Evolutionary conservation across 2,797 vertebrate species (phyloP), one percentile per base, ranked within the genome.

Genomic region (Geotrypetes seraphini): DNA sequence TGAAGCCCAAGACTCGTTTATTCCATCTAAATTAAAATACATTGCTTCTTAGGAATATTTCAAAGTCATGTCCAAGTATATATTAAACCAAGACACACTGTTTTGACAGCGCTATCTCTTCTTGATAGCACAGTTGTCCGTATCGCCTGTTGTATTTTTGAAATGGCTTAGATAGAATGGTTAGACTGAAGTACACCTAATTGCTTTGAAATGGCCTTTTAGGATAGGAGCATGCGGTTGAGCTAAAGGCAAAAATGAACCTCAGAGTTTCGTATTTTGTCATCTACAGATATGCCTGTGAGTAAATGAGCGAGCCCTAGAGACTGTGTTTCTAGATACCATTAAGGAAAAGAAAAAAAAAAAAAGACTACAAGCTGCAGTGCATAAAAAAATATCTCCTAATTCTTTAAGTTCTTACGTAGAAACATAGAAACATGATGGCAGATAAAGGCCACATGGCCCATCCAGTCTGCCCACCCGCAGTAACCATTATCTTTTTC

Each of bases 181-280:
- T 61, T 65, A 65, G 61, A 60, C 61, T 50, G 39, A 69, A 60
- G 55, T 66, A 66, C 61, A 53, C 63, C 54, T 67, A 67, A 69
- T 54, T 60, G 54, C 59, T 65, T 67, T 72, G 59, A 72, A 69
- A 61, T 42, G 52, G 55, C 57, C 61, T 66, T 67, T 69, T 72
- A 69, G 66, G 53, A 63, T 55, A 54, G 8, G 40, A 69, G 57
- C 57, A 61, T 50, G 32, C 54, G 47, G 54, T 60, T 69, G 69
- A 53, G 59, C 54, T 69, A 43, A 54, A 54, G 57, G 61, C 65
- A 2, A 50, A 48, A 63, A 67, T 61, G 63, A 67, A 63, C 54
- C 40, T 58, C 19, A 39, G 47, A 36, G 55, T 39, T 61, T 58
- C 62, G 52, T 43, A 52, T 43, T 56, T 54, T 48, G 52, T 60